Conservation (phyloP, 1,140 invertebrate species). For the Zaprionus davidi region DNA sequence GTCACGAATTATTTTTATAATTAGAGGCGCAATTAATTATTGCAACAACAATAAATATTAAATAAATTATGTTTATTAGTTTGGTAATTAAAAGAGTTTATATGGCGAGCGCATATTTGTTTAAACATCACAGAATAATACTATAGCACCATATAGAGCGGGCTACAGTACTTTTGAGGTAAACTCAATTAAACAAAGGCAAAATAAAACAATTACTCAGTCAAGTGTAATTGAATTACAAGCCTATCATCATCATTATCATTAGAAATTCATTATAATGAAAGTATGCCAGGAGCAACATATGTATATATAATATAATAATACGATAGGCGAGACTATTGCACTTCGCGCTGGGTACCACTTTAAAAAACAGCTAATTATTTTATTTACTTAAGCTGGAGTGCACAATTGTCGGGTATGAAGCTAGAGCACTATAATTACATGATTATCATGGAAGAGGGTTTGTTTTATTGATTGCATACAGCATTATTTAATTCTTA, state of each 20-base stretch:
- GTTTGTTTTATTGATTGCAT: neutral
- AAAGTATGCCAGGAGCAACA: neutral
- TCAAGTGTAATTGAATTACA: slow-evolving; percentile 2
- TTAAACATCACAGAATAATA: slow-evolving; percentile 1
- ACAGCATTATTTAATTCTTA: slow-evolving; percentile 9
- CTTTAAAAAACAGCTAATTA: neutral
- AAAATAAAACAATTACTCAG: slow-evolving; percentile 20
- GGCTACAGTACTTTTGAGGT: neutral
- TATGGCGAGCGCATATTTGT: slow-evolving; percentile 18
- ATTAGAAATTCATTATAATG: slow-evolving; percentile 12
- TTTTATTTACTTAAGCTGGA: neutral
- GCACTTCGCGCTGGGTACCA: neutral
- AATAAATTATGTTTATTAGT: slow-evolving; percentile 9
- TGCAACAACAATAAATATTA: slow-evolving; percentile 20
- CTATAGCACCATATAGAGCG: neutral
- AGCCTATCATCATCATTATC: slow-evolving; percentile 11
- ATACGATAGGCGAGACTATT: neutral
- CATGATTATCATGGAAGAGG: neutral
- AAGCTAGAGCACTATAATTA: neutral
- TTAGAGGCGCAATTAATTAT: slow-evolving; percentile 34
- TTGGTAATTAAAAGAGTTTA: slow-evolving; percentile 15
- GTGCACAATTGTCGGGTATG: neutral
- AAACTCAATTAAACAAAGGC: slow-evolving; percentile 7
- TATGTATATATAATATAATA: neutral
- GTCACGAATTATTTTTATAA: slow-evolving; percentile 31